phyloP scores from a whole-genome alignment of 2,113 vertebrate species.

The Pyxicephalus adspersus region DNA sequence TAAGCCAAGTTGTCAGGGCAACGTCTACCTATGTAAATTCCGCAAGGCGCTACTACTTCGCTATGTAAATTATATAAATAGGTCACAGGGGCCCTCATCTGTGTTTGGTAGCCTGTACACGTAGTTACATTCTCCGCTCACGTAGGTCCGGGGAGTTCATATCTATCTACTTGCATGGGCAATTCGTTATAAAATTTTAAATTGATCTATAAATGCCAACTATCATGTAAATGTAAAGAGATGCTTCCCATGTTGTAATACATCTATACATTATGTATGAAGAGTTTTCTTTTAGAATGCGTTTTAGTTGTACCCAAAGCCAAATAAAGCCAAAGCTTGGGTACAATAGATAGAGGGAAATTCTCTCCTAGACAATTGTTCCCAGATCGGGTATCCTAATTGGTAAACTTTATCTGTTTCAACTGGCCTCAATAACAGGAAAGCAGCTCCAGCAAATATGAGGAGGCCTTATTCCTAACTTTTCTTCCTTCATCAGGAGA shows the following conservation, averaged over 20 bases:
- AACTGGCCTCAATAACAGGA: too few relatives aligned
- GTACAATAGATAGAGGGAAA: too few relatives aligned
- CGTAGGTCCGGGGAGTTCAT: not conserved
- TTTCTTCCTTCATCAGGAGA: too few relatives aligned
- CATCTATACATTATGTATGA: not conserved
- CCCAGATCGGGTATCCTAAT: not conserved
- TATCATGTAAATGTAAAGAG: not conserved
- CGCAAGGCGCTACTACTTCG: not conserved
- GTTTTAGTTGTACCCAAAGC: too few relatives aligned
- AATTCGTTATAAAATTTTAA: not conserved
- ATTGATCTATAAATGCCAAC: too few relatives aligned
- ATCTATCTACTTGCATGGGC: not conserved
- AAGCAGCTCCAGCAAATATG: too few relatives aligned
- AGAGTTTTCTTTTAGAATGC: too few relatives aligned
- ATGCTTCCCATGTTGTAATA: not conserved
- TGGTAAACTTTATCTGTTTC: too few relatives aligned
- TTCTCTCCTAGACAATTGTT: too few relatives aligned
- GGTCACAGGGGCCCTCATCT: too few relatives aligned
- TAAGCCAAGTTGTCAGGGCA: slow-evolving; percentile 45
- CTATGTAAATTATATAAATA: slow-evolving; percentile 37
- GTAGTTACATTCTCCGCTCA: not conserved
- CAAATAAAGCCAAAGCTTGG: too few relatives aligned
- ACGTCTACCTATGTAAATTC: slow-evolving; percentile 40
- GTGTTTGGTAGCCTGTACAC: not conserved
- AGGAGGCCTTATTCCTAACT: too few relatives aligned